Evolutionary conservation across 2,888 invertebrate genomes (phyloP).

Genomic region (Carcina quercana): DNA sequence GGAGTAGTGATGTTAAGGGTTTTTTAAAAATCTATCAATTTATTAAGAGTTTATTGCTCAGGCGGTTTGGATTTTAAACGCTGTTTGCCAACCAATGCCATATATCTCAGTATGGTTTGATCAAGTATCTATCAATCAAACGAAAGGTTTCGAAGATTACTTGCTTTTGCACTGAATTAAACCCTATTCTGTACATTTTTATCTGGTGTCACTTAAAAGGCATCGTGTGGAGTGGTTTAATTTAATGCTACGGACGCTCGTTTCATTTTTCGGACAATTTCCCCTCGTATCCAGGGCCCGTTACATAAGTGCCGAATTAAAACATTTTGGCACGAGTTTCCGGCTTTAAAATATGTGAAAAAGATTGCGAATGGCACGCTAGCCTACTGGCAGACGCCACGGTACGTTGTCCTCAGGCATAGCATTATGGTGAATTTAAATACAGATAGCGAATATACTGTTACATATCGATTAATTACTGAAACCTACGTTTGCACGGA

Average conservation of each 20-base stretch:
- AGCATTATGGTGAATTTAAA: slow-evolving; percentile 49
- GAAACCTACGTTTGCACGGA: slow-evolving; percentile 40
- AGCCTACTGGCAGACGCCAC: slow-evolving; percentile 28
- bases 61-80: too few relatives aligned
- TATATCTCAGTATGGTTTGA: too few relatives aligned
- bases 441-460: slow-evolving; percentile 45
- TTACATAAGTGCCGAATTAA: slow-evolving; percentile 48
- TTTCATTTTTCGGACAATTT: slow-evolving; percentile 41
- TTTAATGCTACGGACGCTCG: slow-evolving; percentile 41
- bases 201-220: slow-evolving; percentile 27
- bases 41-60: too few relatives aligned
- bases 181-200: too few relatives aligned
- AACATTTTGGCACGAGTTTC: slow-evolving; percentile 50
- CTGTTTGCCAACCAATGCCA: too few relatives aligned
- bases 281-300: slow-evolving; percentile 26
- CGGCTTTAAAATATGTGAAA: slow-evolving; percentile 47
- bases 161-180: too few relatives aligned
- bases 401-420: slow-evolving; percentile 47
- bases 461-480: slow-evolving; percentile 57
- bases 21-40: slow-evolving; percentile 29
- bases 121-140: too few relatives aligned
- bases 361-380: slow-evolving; percentile 38
- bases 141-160: too few relatives aligned
- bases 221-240: slow-evolving; percentile 34
- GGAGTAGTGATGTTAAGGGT: slow-evolving; percentile 1